Percentiles rank a stretch among this genome's conserved stretches.
Conservation (phyloP, 2,797 vertebrate genomes). For the Triplophysa yarkandensis region DNA sequence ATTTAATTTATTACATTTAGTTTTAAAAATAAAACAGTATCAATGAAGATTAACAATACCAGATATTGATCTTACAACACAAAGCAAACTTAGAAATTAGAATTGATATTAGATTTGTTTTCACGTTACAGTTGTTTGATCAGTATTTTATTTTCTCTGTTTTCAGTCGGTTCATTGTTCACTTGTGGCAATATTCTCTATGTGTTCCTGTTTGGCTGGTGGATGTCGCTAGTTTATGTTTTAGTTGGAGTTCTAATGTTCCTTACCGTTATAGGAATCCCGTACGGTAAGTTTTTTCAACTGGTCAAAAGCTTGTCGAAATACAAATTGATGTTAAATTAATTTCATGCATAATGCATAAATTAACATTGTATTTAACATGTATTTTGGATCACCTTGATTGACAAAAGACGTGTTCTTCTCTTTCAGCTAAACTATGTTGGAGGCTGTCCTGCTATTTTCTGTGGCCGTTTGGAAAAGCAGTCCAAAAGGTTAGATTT, state of each 20-base stretch:
- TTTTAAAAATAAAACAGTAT: too few species aligned
- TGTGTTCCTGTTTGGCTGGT: constrained; percentile 86
- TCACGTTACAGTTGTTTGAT: neutral
- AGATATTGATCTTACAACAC: neutral
- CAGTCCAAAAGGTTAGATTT: constrained; percentile 71
- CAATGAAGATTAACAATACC: neutral
- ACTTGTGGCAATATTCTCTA: constrained; percentile 83
- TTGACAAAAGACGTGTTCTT: neutral
- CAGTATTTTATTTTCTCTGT: neutral
- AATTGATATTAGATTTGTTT: neutral
- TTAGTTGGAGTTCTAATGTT: constrained; percentile 80
- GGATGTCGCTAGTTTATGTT: constrained; percentile 80
- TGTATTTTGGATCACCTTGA: neutral
- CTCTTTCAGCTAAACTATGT: constrained; percentile 74
- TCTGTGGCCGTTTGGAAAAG: constrained; percentile 86
- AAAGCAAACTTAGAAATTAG: too few species aligned
- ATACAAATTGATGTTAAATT: too few species aligned
- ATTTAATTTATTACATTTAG: neutral
- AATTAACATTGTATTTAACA: too few species aligned
- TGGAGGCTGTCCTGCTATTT: constrained; percentile 80
- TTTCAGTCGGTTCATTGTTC: constrained; percentile 73
- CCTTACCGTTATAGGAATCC: constrained; percentile 73
- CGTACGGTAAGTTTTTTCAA: constrained; percentile 73
- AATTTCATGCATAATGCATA: too few species aligned
- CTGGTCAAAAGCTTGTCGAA: neutral